Conservation (phyloP, 2,113 vertebrate species). For the Saccopteryx bilineata region DNA sequence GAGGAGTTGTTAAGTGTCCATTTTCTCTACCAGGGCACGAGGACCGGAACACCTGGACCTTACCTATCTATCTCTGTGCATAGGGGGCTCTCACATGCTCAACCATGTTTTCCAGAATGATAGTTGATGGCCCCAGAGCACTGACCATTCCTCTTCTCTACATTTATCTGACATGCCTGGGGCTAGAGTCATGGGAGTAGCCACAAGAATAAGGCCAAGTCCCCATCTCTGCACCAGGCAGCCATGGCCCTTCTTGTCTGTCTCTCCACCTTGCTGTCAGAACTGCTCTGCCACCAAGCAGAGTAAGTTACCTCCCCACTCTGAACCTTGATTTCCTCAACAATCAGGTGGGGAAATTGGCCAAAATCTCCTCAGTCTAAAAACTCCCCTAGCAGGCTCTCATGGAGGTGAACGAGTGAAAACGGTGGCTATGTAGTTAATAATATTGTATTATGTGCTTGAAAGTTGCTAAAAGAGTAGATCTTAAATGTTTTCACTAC, state of each 20-base stretch:
- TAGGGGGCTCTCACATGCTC: not conserved
- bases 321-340: not conserved
- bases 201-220: too few relatives aligned
- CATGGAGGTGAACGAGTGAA: not conserved
- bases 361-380: not conserved
- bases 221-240: not conserved
- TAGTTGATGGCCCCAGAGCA: not conserved
- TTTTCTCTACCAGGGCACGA: not conserved
- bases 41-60: accelerated
- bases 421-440: not conserved
- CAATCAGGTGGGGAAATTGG: not conserved
- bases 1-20: accelerated
- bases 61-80: accelerated
- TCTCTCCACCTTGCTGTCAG: not conserved
- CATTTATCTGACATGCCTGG: accelerated
- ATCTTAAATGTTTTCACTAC: not conserved
- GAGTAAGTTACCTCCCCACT: too few relatives aligned
- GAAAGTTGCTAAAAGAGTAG: not conserved
- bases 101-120: not conserved
- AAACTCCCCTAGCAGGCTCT: not conserved
- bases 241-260: not conserved
- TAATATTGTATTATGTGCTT: not conserved
- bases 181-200: not conserved
- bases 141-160: not conserved
- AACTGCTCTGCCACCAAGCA: not conserved